phyloP scores from a whole-genome alignment of 2,113 vertebrate species.

The Colius striatus region DNA sequence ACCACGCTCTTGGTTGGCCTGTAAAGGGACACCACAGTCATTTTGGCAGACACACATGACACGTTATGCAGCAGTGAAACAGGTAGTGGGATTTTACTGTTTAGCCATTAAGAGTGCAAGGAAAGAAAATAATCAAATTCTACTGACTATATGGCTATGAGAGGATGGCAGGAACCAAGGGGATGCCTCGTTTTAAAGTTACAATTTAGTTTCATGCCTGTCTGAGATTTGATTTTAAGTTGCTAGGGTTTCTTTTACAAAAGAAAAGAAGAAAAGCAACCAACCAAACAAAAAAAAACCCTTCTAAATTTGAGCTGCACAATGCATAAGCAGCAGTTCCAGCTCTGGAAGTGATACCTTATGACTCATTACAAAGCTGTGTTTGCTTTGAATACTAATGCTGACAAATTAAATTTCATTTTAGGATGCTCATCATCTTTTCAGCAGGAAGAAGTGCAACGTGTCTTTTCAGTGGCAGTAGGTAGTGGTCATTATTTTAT shows the following conservation, averaged over 20 bases:
- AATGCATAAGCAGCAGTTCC: neutral
- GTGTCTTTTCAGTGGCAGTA: neutral
- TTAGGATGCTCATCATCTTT: neutral
- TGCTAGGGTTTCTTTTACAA: neutral
- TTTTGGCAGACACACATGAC: neutral
- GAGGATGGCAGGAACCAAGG: neutral
- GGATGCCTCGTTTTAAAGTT: neutral
- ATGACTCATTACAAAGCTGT: neutral
- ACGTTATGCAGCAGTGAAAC: neutral
- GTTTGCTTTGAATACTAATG: slow-evolving; percentile 5
- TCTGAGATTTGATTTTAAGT: neutral
- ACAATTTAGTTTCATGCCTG: neutral
- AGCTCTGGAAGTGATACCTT: neutral
- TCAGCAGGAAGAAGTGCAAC: neutral
- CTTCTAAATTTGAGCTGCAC: neutral
- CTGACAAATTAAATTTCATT: neutral
- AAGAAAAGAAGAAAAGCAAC: neutral
- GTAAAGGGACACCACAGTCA: neutral
- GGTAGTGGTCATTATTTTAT: neutral
- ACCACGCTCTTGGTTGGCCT: neutral
- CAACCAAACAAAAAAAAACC: neutral
- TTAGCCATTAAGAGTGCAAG: neutral
- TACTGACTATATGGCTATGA: neutral
- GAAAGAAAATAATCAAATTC: neutral
- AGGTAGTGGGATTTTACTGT: neutral